Evolutionary conservation across 2,888 invertebrate genomes (phyloP).

Genomic region (Capitulum mitella): DNA sequence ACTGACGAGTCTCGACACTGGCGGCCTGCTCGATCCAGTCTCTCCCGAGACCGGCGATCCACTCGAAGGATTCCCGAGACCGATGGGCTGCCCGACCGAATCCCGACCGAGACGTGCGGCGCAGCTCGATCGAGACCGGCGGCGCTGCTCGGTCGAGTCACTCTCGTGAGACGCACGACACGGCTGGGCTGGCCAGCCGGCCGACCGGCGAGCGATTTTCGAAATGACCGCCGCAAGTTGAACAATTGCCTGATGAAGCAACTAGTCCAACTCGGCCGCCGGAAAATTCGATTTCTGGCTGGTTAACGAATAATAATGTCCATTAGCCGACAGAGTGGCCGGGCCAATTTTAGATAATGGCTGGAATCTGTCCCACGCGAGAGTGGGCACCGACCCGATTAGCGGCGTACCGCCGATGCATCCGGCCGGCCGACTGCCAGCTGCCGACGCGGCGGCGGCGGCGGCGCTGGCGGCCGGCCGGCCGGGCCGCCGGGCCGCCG

Average conservation of each 20-base stretch:
- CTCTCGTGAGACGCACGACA: too few relatives aligned
- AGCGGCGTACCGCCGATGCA: too few relatives aligned
- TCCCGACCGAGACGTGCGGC: too few relatives aligned
- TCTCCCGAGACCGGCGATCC: too few relatives aligned
- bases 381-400: not conserved
- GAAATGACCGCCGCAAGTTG: not conserved
- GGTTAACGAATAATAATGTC: constrained; percentile 17
- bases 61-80: too few relatives aligned
- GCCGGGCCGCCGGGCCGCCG: not conserved
- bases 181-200: too few relatives aligned
- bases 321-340: constrained; percentile 5
- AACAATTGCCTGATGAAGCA: constrained; percentile 3
- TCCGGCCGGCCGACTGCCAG: too few relatives aligned
- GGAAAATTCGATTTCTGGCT: constrained; percentile 21
- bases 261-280: not conserved
- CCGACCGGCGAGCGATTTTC: too few relatives aligned
- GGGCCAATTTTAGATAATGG: constrained; percentile 11
- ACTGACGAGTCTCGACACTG: too few relatives aligned
- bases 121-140: not conserved
- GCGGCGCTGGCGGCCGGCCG: not conserved
- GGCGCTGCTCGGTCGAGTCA: not conserved
- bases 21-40: too few relatives aligned
- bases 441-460: not conserved
- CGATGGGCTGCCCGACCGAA: too few relatives aligned
- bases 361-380: not conserved